Evolutionary conservation across 2,888 invertebrate genomes (phyloP).

Genomic region (Pseudococcus viburni): DNA sequence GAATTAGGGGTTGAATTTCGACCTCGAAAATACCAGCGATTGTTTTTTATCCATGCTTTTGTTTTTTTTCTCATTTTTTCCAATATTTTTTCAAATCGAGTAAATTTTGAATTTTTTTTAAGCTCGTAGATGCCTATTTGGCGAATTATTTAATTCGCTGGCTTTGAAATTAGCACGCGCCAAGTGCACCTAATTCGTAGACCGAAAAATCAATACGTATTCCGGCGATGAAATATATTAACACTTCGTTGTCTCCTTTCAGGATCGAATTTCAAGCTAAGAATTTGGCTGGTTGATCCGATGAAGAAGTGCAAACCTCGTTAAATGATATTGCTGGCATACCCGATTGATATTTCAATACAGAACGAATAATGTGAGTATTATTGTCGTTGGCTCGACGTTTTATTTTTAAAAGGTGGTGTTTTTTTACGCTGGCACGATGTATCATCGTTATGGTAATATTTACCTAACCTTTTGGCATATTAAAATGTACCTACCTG

Average conservation of each 20-base stretch:
- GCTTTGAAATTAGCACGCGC: too few relatives aligned
- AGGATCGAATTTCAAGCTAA: background rate
- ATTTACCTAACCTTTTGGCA: conserved; percentile 45
- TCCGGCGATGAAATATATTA: background rate
- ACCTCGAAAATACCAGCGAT: too few relatives aligned
- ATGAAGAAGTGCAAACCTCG: conserved; percentile 18
- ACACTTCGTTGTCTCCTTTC: background rate
- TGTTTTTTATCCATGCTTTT: background rate
- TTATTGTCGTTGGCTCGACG: background rate
- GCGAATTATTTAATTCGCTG: too few relatives aligned
- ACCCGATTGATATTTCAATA: conserved; percentile 14
- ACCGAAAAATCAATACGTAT: too few relatives aligned
- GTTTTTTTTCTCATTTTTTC: background rate
- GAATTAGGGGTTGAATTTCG: too few relatives aligned
- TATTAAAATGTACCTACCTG: background rate
- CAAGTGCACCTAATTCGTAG: too few relatives aligned
- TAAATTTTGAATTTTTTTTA: too few relatives aligned
- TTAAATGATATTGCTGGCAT: background rate
- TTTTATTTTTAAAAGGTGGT: too few relatives aligned
- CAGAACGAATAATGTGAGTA: conserved; percentile 53
- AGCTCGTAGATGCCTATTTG: too few relatives aligned
- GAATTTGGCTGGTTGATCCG: background rate
- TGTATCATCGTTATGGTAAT: conserved; percentile 12
- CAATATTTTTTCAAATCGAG: background rate
- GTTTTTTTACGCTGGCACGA: too few relatives aligned